Percentiles rank a stretch among this genome's conserved stretches.
phyloP scores from a whole-genome alignment of 2,113 vertebrate species.

The Jaculus jaculus region DNA sequence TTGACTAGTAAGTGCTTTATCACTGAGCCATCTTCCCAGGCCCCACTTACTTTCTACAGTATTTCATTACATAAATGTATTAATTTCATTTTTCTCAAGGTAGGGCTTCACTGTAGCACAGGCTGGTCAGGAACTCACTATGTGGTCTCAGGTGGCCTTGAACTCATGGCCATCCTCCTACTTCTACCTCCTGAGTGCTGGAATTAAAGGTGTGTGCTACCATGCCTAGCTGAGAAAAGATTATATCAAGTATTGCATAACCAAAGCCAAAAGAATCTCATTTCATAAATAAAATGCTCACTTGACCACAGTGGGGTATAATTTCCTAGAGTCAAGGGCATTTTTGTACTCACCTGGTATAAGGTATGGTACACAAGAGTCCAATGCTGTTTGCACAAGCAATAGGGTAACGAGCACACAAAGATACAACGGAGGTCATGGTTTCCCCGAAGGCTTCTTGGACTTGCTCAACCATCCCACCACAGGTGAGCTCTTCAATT shows the following conservation, averaged over 20 bases:
- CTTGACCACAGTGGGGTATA: neutral
- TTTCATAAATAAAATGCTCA: neutral
- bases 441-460: constrained; percentile 99
- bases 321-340: neutral
- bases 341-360: constrained; percentile 89
- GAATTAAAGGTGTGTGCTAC: too few species aligned
- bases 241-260: constrained; percentile 14
- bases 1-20: too few species aligned
- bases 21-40: too few species aligned
- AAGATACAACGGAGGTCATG: constrained; percentile 98
- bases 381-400: constrained; percentile 99
- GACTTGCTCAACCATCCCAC: constrained; percentile 98
- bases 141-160: too few species aligned
- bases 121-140: too few species aligned
- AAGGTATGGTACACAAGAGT: constrained; percentile 96
- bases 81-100: too few species aligned
- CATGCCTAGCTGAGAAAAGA: neutral
- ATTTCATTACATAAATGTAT: too few species aligned
- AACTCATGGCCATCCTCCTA: too few species aligned
- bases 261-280: neutral
- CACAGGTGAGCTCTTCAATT: constrained; percentile 97
- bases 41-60: too few species aligned
- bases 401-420: constrained; percentile 97
- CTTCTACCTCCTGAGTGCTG: too few species aligned
- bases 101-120: too few species aligned